A percentile compares a stretch with the other conserved stretches of the same genome.
Evolutionary conservation across 2,888 invertebrate species (phyloP).

Genomic region (Troides oblongomaculatus): DNA sequence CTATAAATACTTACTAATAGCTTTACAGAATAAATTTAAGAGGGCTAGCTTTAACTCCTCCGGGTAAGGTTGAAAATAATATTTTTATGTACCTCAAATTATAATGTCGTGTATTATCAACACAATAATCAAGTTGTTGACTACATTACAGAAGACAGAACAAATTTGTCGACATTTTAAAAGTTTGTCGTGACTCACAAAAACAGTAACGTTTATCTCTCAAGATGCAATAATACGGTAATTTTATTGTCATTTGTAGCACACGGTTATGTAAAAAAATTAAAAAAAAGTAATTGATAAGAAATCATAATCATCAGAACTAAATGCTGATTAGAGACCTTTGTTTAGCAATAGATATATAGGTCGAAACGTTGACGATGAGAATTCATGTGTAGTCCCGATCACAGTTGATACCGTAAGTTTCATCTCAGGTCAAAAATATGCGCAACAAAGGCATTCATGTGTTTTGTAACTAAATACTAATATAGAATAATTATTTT

Average conservation of each 20-base stretch:
- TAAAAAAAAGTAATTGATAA: too few species aligned
- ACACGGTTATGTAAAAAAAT: neutral
- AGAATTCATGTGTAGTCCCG: too few species aligned
- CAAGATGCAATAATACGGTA: slow-evolving; percentile 17
- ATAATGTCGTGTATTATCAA: neutral
- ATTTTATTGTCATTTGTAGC: neutral
- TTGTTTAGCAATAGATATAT: too few species aligned
- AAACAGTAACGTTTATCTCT: slow-evolving; percentile 22
- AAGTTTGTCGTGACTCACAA: slow-evolving; percentile 20
- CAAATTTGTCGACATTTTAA: neutral
- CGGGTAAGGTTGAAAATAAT: neutral
- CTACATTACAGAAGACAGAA: neutral
- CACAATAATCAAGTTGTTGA: neutral
- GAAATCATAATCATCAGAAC: too few species aligned
- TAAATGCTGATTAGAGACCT: too few species aligned
- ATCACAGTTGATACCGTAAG: too few species aligned
- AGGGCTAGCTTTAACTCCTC: neutral
- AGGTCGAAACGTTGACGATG: too few species aligned
- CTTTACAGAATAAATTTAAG: too few species aligned
- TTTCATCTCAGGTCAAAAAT: too few species aligned
- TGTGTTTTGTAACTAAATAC: too few species aligned
- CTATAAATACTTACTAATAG: too few species aligned
- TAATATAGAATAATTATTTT: neutral
- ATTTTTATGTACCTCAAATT: neutral
- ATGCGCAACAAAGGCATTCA: too few species aligned